Conservation (phyloP, 2,797 vertebrate species). For the Ceyx erithaca region DNA sequence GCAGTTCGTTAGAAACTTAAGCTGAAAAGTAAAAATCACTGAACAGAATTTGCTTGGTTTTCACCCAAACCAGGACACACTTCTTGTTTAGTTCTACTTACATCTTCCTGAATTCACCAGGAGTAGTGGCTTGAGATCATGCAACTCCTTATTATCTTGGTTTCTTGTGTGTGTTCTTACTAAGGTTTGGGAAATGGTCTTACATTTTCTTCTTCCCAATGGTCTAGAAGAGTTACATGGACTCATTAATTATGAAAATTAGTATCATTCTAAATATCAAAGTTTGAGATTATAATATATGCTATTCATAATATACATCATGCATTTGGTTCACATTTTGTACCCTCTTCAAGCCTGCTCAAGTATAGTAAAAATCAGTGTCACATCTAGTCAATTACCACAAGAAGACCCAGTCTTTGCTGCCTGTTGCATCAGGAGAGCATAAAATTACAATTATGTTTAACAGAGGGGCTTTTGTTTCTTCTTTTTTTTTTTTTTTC, state of each 20-base stretch:
- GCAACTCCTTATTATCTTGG: neutral
- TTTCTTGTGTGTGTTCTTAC: neutral
- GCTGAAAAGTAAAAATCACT: too few relatives aligned
- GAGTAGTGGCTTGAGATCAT: neutral
- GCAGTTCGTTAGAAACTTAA: too few relatives aligned
- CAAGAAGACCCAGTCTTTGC: neutral
- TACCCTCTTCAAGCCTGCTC: neutral
- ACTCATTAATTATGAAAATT: conserved; percentile 12
- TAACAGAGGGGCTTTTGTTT: neutral
- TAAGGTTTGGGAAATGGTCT: neutral
- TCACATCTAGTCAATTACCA: neutral
- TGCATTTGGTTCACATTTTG: neutral
- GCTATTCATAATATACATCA: neutral
- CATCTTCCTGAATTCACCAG: neutral
- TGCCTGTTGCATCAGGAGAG: conserved; percentile 23
- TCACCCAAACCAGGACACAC: too few relatives aligned
- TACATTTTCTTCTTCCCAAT: neutral
- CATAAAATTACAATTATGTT: neutral
- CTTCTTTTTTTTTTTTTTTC: neutral
- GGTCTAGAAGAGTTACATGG: neutral
- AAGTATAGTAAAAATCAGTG: neutral
- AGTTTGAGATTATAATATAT: neutral
- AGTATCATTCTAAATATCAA: neutral
- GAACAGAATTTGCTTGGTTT: too few relatives aligned
- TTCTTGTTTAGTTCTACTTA: neutral